A percentile compares a stretch with the other conserved stretches of the same genome.
Evolutionary conservation across 2,797 vertebrate genomes (phyloP).

Genomic region (Urosaurus nigricauda): DNA sequence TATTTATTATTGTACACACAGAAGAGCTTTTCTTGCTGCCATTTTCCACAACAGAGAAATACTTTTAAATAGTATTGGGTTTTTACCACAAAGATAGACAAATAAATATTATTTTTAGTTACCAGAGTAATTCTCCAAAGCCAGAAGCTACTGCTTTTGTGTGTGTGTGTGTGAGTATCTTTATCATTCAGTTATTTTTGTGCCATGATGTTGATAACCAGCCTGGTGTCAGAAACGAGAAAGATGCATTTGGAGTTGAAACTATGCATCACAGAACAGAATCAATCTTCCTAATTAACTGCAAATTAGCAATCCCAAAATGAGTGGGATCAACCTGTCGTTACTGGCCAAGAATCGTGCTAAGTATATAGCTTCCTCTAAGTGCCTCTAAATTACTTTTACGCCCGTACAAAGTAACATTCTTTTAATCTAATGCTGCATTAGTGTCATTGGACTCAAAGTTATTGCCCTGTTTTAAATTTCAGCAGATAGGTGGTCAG

Average conservation of each 20-base stretch:
- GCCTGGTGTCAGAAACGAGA: conserved; percentile 83
- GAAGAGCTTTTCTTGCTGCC: too few relatives aligned
- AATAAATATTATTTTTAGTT: conserved; percentile 62
- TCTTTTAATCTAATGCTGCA: conserved; percentile 85
- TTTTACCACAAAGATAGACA: conserved; percentile 55
- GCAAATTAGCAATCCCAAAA: conserved; percentile 97
- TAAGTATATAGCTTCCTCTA: conserved; percentile 81
- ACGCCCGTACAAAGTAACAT: conserved; percentile 81
- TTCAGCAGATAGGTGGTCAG: conserved; percentile 80
- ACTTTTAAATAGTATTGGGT: conserved; percentile 46
- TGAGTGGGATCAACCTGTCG: conserved; percentile 93
- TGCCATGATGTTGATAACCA: conserved; percentile 81
- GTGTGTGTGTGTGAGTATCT: conserved; percentile 42
- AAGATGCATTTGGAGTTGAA: conserved; percentile 88
- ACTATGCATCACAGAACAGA: conserved; percentile 88
- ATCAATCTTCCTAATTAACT: conserved; percentile 98
- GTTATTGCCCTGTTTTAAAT: conserved; percentile 81
- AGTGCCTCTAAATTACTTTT: conserved; percentile 85
- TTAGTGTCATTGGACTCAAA: conserved; percentile 82
- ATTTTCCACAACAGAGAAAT: too few relatives aligned
- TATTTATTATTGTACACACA: too few relatives aligned
- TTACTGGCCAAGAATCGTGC: conserved; percentile 85
- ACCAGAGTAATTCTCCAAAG: conserved; percentile 67
- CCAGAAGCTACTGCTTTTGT: conserved; percentile 55
- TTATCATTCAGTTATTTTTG: conserved; percentile 67